Evolutionary conservation across 2,888 invertebrate genomes (phyloP), one percentile per base, ranked within the genome.

Genomic region (Nymphalis polychloros): DNA sequence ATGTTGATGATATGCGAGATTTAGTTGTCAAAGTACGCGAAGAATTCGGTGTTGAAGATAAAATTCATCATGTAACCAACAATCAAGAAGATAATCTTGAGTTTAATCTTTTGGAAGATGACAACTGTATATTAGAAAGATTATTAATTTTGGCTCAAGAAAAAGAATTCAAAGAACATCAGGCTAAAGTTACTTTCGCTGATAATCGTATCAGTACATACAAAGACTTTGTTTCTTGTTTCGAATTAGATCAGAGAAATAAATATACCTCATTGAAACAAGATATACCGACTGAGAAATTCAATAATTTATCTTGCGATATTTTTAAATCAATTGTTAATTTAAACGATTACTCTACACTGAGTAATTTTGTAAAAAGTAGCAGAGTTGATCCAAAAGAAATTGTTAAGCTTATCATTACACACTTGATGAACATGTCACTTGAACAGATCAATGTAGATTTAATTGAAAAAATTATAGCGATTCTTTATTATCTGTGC

Each of bases 391-490:
- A 90, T 64, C 93, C 95, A 50, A 94, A 94, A 77, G 95, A 95
- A 80, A 89, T 97, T 41, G 93, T 97, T 73, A 94, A 94, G 75
- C 89, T 97, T 68, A 86, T 96, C n/a, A 92, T 97, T 63, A 89
- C 93, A 76, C 96, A 95, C 80, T 95, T 97, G 94, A 93, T 96
- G 75, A 94, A 95, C 75, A 93, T 94, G 82, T 89, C 94, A 0
- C 87, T 95, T 78, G 79, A 92, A 80, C 78, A 90, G 78, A 79
- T 93, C 78, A 83, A 83, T 72, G 79, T 92, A 66, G 88, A 93
- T 49, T 94, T 96, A 76, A 95, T 97, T 88, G 94, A 95, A 71
- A 94, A 94, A 75, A 94, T 96, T 68, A 94, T 95, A 49, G 91
- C 93, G 66, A 89, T 96, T 69, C 83, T 97, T 63, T 93, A 94